A percentile compares a stretch with the other conserved stretches of the same genome.
Evolutionary conservation across 2,113 vertebrate genomes (phyloP).

Genomic region (Upupa epops): DNA sequence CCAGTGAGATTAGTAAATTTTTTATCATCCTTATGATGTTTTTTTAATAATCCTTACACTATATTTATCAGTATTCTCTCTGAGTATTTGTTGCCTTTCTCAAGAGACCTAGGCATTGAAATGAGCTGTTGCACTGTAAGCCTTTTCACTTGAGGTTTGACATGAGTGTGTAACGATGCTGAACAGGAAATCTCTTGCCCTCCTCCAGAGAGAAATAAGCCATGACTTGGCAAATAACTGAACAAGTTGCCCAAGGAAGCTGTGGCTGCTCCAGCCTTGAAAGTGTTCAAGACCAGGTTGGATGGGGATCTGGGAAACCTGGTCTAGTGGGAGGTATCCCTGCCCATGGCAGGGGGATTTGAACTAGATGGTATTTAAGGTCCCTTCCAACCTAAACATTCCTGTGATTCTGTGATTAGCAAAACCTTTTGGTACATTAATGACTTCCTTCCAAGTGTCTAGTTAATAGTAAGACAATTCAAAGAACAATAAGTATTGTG

Average conservation of each 20-base stretch:
- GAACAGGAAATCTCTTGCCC: background rate
- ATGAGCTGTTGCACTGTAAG: fast-evolving
- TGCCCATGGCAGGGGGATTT: too few relatives aligned
- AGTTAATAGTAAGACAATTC: background rate
- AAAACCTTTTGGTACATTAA: background rate
- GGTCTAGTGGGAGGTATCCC: too few relatives aligned
- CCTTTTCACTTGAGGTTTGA: background rate
- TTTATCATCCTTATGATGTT: background rate
- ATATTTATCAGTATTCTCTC: fast-evolving
- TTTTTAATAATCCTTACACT: background rate
- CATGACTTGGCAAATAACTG: background rate
- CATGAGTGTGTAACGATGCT: background rate
- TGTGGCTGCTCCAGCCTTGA: too few relatives aligned
- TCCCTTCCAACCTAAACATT: too few relatives aligned
- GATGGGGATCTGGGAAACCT: too few relatives aligned
- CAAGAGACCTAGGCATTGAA: background rate
- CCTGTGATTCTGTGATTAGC: background rate
- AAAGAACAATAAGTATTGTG: background rate
- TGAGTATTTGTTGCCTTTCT: background rate
- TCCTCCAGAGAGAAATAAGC: background rate
- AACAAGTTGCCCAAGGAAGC: background rate
- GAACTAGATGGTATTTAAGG: too few relatives aligned
- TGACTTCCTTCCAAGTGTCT: background rate
- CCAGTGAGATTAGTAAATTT: background rate
- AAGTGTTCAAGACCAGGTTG: too few relatives aligned